phyloP scores from a whole-genome alignment of 2,113 vertebrate genomes.

The Empidonax traillii region DNA sequence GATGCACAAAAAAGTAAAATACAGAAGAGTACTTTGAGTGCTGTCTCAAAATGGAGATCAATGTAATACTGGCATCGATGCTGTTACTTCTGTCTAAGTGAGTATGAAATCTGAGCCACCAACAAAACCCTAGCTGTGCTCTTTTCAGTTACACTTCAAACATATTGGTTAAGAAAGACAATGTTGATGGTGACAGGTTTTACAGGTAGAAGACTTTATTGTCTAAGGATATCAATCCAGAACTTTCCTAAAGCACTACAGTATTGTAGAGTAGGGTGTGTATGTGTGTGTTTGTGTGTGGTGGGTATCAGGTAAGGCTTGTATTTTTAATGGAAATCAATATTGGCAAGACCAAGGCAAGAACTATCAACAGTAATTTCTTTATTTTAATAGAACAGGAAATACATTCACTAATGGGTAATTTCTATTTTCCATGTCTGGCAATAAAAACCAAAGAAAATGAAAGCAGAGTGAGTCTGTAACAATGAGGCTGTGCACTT shows the following conservation, averaged over 20 bases:
- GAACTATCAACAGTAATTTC: background rate
- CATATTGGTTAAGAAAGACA: background rate
- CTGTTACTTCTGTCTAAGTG: background rate
- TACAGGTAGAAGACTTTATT: background rate
- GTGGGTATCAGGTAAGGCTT: background rate
- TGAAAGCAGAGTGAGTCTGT: background rate
- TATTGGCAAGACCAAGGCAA: background rate
- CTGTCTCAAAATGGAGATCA: background rate
- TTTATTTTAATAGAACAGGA: constrained; percentile 12
- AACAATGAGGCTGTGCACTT: constrained; percentile 13
- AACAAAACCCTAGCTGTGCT: background rate
- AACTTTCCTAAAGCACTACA: background rate
- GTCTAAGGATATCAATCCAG: background rate
- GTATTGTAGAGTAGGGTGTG: accelerated
- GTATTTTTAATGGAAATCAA: background rate
- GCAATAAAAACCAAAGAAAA: constrained; percentile 27
- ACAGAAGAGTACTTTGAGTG: background rate
- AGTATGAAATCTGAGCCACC: background rate
- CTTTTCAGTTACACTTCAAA: background rate
- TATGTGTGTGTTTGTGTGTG: background rate
- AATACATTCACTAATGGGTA: background rate
- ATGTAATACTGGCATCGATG: background rate
- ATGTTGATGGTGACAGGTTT: background rate
- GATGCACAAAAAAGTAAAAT: background rate
- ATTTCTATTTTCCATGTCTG: background rate